Evolutionary conservation across 2,113 vertebrate genomes (phyloP).

Genomic region (Ptilorrhoa leucosticta): DNA sequence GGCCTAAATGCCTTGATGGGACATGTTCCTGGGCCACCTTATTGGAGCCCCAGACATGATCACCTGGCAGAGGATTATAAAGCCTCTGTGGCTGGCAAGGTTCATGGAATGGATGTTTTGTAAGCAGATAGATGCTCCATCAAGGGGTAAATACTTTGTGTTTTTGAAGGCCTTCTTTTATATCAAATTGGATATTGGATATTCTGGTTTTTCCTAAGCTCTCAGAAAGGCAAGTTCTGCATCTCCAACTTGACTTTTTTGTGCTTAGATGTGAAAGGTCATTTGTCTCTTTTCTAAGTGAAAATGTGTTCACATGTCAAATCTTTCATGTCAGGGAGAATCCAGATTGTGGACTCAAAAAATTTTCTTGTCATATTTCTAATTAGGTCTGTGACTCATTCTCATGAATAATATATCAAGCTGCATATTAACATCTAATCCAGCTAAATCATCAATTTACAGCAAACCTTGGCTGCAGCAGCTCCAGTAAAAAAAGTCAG

Average conservation of each 20-base stretch:
- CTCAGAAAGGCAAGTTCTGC: not conserved
- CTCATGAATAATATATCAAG: constrained; percentile 60
- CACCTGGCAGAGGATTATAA: not conserved
- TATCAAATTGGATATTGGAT: not conserved
- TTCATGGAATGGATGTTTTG: not conserved
- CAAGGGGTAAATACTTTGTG: not conserved
- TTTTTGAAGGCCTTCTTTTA: not conserved
- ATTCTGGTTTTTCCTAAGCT: not conserved
- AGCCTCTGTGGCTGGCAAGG: not conserved
- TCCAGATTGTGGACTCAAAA: constrained; percentile 48
- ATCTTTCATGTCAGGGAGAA: constrained; percentile 51
- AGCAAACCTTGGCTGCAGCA: constrained; percentile 22
- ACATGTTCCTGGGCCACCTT: not conserved
- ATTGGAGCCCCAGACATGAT: not conserved
- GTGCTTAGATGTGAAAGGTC: constrained; percentile 34
- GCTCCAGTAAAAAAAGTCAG: constrained; percentile 10
- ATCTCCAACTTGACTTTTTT: not conserved
- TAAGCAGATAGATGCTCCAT: not conserved
- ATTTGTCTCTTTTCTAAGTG: constrained; percentile 35
- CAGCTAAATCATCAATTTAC: constrained; percentile 44
- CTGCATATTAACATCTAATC: constrained; percentile 55
- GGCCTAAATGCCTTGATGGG: not conserved
- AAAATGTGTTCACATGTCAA: constrained; percentile 55
- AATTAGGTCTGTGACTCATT: constrained; percentile 59
- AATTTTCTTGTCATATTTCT: constrained; percentile 55